These are phyloP conservation scores for Drosophila mauritiana DNA, from an alignment of 1,140 invertebrate genomes.

Conservation along the genomic window DNA sequence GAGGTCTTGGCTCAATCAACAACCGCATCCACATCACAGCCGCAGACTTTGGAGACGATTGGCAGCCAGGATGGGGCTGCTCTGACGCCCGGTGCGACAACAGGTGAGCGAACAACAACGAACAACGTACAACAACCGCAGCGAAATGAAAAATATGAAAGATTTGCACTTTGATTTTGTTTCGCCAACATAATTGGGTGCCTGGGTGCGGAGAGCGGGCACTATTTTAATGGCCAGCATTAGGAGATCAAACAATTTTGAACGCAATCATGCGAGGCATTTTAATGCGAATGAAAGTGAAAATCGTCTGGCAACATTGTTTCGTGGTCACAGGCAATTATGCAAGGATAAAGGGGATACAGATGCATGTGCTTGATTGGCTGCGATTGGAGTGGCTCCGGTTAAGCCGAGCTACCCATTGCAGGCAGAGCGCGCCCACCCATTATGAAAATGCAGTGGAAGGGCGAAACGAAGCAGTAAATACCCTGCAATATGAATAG, in stretches of 20 bases:
- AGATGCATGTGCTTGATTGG: slow-evolving; percentile 44
- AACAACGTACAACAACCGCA: slow-evolving; percentile 44
- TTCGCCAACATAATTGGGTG: slow-evolving; percentile 76
- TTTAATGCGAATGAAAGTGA: slow-evolving; percentile 83
- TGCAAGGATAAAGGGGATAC: slow-evolving; percentile 74
- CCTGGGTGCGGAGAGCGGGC: slow-evolving; percentile 26
- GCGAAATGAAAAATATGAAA: slow-evolving; percentile 75
- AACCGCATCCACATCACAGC: slow-evolving; percentile 23
- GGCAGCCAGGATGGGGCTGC: slow-evolving; percentile 72
- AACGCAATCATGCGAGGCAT: slow-evolving; percentile 81
- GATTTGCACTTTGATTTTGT: slow-evolving; percentile 82
- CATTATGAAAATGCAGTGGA: slow-evolving; percentile 5
- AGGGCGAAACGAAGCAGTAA: neutral
- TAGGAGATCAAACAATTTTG: slow-evolving; percentile 81
- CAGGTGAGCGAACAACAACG: slow-evolving; percentile 65
- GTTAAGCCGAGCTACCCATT: neutral
- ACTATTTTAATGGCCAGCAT: slow-evolving; percentile 78
- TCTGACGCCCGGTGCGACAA: slow-evolving; percentile 67
- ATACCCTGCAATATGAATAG: neutral
- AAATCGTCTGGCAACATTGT: slow-evolving; percentile 67
- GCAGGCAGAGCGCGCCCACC: slow-evolving; percentile 31
- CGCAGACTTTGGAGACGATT: slow-evolving; percentile 42
- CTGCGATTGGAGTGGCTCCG: slow-evolving; percentile 11
- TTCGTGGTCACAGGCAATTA: slow-evolving; percentile 67
- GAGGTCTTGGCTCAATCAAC: slow-evolving; percentile 69